Conservation (phyloP, 2,888 invertebrate species). For the Drosophila robusta region DNA sequence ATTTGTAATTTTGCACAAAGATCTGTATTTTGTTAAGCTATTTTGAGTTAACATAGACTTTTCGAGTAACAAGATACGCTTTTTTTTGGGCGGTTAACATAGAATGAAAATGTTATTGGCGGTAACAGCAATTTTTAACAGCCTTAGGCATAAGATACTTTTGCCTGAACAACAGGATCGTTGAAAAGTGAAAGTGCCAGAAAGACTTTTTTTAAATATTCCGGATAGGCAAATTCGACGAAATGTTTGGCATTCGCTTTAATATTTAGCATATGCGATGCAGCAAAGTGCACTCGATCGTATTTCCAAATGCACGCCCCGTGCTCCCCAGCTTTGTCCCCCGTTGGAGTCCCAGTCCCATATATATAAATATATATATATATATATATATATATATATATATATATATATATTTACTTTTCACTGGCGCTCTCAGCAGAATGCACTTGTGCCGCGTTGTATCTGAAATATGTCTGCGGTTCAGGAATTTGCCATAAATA, state of each 20-base stretch:
- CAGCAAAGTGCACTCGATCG: slow-evolving; percentile 16
- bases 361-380: slow-evolving; percentile 13
- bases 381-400: slow-evolving; percentile 20
- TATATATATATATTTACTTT: slow-evolving; percentile 10
- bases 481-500: slow-evolving; percentile 76
- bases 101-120: neutral
- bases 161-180: neutral
- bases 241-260: slow-evolving; percentile 44
- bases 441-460: slow-evolving; percentile 57
- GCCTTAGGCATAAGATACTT: neutral
- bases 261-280: slow-evolving; percentile 27
- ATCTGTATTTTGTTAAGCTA: too few species aligned
- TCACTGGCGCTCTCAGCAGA: slow-evolving; percentile 9
- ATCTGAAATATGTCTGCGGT: slow-evolving; percentile 59
- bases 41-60: too few species aligned
- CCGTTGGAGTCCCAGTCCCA: slow-evolving; percentile 21
- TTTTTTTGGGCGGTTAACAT: too few species aligned
- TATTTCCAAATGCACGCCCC: slow-evolving; percentile 5
- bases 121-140: neutral
- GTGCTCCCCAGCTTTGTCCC: neutral
- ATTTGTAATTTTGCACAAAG: too few species aligned
- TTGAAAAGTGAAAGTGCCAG: slow-evolving; percentile 10
- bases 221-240: slow-evolving; percentile 9
- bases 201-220: slow-evolving; percentile 9
- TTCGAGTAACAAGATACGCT: too few species aligned